Percentiles rank a stretch among this genome's conserved stretches.
phyloP scores from a whole-genome alignment of 2,797 vertebrate genomes.

The Discoglossus pictus region DNA sequence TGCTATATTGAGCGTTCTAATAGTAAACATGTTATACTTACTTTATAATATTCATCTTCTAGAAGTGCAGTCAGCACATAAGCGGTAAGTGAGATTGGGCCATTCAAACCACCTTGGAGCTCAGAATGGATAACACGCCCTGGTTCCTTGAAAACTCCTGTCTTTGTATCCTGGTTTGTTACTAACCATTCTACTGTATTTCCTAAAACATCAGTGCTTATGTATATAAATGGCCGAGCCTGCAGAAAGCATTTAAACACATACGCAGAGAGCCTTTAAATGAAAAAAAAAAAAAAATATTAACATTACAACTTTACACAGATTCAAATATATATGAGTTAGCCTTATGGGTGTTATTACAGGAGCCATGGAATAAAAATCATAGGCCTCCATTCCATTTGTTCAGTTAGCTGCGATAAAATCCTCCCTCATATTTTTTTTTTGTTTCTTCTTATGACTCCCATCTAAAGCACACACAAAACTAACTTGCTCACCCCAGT shows the following conservation, averaged over 20 bases:
- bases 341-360: too few relatives aligned
- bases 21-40: conserved; percentile 21
- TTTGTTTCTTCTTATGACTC: too few relatives aligned
- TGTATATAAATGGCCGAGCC: conserved; percentile 60
- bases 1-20: not conserved
- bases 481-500: too few relatives aligned
- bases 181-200: conserved; percentile 64
- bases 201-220: conserved; percentile 58
- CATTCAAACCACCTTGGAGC: conserved; percentile 61
- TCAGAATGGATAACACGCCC: conserved; percentile 67
- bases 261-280: conserved; percentile 70
- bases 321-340: too few relatives aligned
- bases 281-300: not conserved
- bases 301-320: too few relatives aligned
- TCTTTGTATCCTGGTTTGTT: conserved; percentile 54
- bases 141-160: conserved; percentile 66
- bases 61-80: conserved; percentile 67
- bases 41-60: conserved; percentile 50
- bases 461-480: too few relatives aligned
- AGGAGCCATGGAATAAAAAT: too few relatives aligned
- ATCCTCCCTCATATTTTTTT: too few relatives aligned
- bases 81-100: conserved; percentile 63
- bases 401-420: too few relatives aligned
- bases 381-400: too few relatives aligned
- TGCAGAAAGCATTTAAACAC: conserved; percentile 70